A percentile compares a stretch with the other conserved stretches of the same genome.
phyloP scores from a whole-genome alignment of 2,113 vertebrate genomes.

The Nymphicus hollandicus region DNA sequence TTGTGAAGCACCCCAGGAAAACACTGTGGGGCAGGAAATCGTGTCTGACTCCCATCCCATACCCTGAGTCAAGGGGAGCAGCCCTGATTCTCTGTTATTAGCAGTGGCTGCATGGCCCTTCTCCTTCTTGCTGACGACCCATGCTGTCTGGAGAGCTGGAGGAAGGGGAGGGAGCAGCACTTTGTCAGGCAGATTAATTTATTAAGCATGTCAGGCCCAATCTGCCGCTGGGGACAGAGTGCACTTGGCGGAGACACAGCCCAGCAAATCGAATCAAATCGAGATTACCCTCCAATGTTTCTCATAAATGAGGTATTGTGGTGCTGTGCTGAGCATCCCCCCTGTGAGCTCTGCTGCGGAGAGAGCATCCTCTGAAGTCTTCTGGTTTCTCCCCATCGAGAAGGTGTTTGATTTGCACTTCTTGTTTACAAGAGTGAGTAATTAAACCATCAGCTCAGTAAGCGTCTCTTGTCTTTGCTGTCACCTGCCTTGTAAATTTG shows the following conservation, averaged over 20 bases:
- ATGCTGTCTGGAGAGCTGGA: not conserved
- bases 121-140: not conserved
- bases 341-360: not conserved
- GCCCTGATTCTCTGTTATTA: not conserved
- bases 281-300: slow-evolving; percentile 11
- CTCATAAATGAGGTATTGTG: not conserved
- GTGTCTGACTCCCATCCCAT: not conserved
- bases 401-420: not conserved
- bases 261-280: slow-evolving; percentile 22
- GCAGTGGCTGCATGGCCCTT: not conserved
- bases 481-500: not conserved
- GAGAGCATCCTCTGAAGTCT: not conserved
- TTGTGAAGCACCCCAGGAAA: not conserved
- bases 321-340: not conserved
- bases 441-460: not conserved
- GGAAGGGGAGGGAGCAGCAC: not conserved
- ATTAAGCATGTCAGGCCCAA: slow-evolving; percentile 42
- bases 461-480: not conserved
- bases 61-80: fast-evolving
- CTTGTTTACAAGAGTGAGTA: not conserved
- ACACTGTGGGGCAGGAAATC: not conserved
- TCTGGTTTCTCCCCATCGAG: not conserved
- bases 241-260: not conserved
- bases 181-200: slow-evolving; percentile 34
- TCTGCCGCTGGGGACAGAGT: not conserved